Conservation (phyloP, 2,113 vertebrate species). For the Zapus hudsonius region DNA sequence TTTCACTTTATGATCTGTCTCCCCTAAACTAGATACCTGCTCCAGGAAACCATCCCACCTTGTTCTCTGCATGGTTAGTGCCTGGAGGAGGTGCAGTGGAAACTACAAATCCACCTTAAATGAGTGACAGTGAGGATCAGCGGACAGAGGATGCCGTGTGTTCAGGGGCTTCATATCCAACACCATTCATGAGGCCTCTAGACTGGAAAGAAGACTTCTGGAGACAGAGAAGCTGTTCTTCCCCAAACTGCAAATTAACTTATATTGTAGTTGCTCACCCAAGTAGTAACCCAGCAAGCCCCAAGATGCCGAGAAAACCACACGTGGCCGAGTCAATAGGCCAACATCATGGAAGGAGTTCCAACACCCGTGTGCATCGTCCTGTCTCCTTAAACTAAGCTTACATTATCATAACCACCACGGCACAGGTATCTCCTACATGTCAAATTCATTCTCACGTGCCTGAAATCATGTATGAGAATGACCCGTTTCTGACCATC, state of each 20-base stretch:
- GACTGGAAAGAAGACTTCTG: not conserved
- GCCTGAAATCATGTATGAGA: not conserved
- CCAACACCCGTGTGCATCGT: too few species aligned
- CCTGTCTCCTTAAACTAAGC: not conserved
- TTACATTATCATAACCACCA: not conserved
- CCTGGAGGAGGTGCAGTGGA: not conserved
- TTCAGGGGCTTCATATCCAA: not conserved
- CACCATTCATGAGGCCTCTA: not conserved
- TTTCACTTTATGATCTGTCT: not conserved
- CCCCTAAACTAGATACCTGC: not conserved
- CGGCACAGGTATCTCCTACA: not conserved
- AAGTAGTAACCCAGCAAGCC: not conserved
- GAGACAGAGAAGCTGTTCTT: not conserved
- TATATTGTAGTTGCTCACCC: not conserved
- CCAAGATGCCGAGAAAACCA: not conserved
- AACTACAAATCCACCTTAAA: not conserved
- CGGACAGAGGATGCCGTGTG: not conserved
- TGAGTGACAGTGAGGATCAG: not conserved
- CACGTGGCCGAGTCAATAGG: rapidly evolving
- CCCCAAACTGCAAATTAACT: not conserved
- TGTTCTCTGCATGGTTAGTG: too few species aligned
- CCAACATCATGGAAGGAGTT: too few species aligned
- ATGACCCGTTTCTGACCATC: not conserved
- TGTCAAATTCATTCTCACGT: not conserved
- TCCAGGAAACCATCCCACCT: not conserved